These are phyloP conservation scores for Strigops habroptila DNA, from an alignment of 2,113 vertebrate genomes.

Conservation along the genomic window DNA sequence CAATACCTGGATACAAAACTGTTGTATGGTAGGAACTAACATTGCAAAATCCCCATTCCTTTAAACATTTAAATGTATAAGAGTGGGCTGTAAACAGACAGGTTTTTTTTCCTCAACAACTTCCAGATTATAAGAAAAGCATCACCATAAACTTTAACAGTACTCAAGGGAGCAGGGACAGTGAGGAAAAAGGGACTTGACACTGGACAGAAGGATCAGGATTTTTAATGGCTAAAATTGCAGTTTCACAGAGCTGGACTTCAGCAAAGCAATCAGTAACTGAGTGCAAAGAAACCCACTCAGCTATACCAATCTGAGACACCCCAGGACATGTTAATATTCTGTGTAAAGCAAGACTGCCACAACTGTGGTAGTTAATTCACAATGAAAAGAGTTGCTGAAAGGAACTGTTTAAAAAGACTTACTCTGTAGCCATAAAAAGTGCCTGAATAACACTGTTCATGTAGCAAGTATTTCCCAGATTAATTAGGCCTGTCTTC, in stretches of 20 bases:
- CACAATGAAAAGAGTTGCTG: neutral
- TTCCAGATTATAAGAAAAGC: neutral
- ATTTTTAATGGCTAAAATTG: neutral
- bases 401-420: neutral
- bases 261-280: neutral
- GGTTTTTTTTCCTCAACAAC: neutral
- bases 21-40: neutral
- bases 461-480: conserved; percentile 98
- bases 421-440: conserved; percentile 99
- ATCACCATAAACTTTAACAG: neutral
- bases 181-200: neutral
- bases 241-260: neutral
- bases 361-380: neutral
- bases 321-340: neutral
- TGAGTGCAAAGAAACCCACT: neutral
- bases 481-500: conserved; percentile 94
- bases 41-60: neutral
- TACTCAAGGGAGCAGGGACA: neutral
- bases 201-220: neutral
- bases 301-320: neutral
- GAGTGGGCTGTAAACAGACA: neutral
- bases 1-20: neutral
- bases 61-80: neutral
- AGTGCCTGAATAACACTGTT: conserved; percentile 97
- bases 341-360: neutral